Evolutionary conservation across 2,113 vertebrate species (phyloP), one percentile per base, ranked within the genome.

Genomic region (Maccullochella peelii): DNA sequence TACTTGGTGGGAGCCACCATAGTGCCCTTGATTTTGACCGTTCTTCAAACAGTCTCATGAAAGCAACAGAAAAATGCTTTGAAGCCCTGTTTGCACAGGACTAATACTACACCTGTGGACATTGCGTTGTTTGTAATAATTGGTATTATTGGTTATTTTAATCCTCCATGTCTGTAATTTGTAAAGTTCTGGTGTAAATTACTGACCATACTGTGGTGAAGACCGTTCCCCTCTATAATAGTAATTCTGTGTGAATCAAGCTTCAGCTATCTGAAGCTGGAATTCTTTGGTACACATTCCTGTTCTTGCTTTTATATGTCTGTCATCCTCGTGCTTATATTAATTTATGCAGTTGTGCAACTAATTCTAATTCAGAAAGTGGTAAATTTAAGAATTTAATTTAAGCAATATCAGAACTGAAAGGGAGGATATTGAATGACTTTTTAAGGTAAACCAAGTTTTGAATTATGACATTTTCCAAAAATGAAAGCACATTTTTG

Each of bases 121-220:
- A 52, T 71, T 5, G 63, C 47, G 68, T 36, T 55, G 33, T 58
- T 75, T 63, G 76, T 44, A 73, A 86, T 76, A 79, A 86, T 86
- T 72, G 21, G 47, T 14, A 54, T 59, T 59, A 42, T 21, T 47
- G 52, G 63, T 50, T 71, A 73, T 82, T 86, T 82, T 86, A 80
- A 90, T 81, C 71, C 63, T 50, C 23, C 38, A 1, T 15, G 69
- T 85, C 81, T 90, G 80, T 89, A 82, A 87, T 77, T 68, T 86
- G 62, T 63, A n/a, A 75, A 52, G 61, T 54, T 68, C 30, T 25
- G 3, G 27, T 72, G 52, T 27, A 86, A 87, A 88, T 86, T 68
- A 66, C 82, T 21, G 27, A 47, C 49, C 21, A 15, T 33, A 15
- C 38, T 16, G 8, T 4, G 36, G 16, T 50, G 44, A 54, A 55